phyloP scores from a whole-genome alignment of 2,113 vertebrate species.

The Pollimyrus isidori region DNA sequence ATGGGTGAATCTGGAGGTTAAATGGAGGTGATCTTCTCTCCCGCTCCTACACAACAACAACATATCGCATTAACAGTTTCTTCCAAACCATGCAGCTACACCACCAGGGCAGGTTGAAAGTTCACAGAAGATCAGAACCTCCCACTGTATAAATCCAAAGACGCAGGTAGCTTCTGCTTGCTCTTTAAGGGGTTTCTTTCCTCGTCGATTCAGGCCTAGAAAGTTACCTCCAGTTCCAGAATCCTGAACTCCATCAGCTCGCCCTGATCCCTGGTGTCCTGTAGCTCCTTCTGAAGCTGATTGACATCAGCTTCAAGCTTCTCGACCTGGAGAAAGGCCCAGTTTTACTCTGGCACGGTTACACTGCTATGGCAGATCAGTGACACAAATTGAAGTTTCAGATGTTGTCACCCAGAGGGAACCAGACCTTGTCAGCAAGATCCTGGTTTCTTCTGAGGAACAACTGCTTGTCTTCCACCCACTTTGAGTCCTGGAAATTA shows the following conservation, averaged over 20 bases:
- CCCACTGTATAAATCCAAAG: neutral
- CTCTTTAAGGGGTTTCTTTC: neutral
- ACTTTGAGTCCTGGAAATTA: slow-evolving; percentile 80
- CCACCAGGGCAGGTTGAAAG: neutral
- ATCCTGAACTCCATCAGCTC: slow-evolving; percentile 96
- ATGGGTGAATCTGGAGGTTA: slow-evolving; percentile 93
- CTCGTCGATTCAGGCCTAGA: neutral
- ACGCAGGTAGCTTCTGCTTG: neutral
- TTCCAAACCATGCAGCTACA: neutral
- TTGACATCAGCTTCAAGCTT: slow-evolving; percentile 75
- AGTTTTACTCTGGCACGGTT: neutral
- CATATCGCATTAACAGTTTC: neutral
- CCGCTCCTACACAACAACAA: slow-evolving; percentile 69
- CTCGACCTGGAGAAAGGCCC: slow-evolving; percentile 68
- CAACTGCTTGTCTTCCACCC: slow-evolving; percentile 98
- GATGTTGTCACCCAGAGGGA: neutral
- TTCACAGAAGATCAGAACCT: neutral
- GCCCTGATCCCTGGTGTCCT: slow-evolving; percentile 94
- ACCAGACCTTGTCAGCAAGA: slow-evolving; percentile 82
- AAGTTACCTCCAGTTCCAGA: slow-evolving; percentile 83
- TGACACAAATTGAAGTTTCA: neutral
- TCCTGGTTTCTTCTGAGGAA: slow-evolving; percentile 95
- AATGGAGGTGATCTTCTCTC: slow-evolving; percentile 92
- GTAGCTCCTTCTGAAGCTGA: slow-evolving; percentile 83
- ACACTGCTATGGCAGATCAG: neutral